Conservation (phyloP, 2,113 vertebrate genomes). For the Notarius lentiginosus region DNA sequence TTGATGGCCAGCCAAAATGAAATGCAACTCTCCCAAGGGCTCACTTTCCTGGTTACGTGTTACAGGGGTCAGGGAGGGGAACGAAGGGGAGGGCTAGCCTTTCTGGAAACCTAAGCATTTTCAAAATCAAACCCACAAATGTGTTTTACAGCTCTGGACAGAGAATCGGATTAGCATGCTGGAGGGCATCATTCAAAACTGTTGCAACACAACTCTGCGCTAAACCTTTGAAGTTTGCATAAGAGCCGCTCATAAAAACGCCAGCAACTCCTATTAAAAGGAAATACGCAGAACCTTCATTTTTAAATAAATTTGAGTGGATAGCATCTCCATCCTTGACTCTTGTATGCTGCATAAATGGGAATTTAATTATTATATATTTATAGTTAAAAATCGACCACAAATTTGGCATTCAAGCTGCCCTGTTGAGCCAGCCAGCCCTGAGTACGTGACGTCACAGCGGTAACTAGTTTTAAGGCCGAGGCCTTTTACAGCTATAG, state of each 20-base stretch:
- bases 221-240: constrained; percentile 40
- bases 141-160: constrained; percentile 43
- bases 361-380: no score
- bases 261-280: not conserved
- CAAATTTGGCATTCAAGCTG: no score
- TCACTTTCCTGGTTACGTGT: constrained; percentile 64
- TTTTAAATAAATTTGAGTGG: no score
- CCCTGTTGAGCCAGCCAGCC: no score
- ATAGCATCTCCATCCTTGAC: no score
- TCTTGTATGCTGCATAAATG: no score
- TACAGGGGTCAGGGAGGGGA: constrained; percentile 10
- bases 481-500: no score
- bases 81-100: not conserved
- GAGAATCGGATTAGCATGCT: constrained; percentile 21
- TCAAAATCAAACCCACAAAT: constrained; percentile 47
- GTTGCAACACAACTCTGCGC: constrained; percentile 28
- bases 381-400: no score
- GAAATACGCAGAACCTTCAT: no score
- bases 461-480: no score
- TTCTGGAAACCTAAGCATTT: constrained; percentile 40
- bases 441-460: no score
- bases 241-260: constrained; percentile 40
- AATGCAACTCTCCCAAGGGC: constrained; percentile 67
- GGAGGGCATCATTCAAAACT: constrained; percentile 40
- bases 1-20: constrained; percentile 58